A percentile compares a stretch with the other conserved stretches of the same genome.
phyloP scores from a whole-genome alignment of 2,113 vertebrate genomes.

The Notarius quadriscutis region DNA sequence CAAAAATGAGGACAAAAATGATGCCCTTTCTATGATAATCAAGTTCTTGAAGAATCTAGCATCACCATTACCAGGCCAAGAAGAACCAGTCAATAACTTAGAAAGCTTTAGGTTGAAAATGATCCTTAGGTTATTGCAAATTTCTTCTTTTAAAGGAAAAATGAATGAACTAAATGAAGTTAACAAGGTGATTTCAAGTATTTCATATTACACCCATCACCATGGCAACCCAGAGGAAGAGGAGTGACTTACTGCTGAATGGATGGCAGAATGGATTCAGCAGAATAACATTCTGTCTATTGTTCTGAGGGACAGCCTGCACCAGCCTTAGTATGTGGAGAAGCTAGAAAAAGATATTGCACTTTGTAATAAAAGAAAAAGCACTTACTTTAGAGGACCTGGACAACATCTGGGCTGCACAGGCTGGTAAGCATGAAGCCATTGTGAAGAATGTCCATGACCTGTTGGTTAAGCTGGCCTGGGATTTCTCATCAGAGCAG shows the following conservation, averaged over 20 bases:
- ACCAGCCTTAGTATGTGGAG: slow-evolving; percentile 99
- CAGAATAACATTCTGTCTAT: slow-evolving; percentile 99
- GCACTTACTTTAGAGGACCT: slow-evolving; percentile 96
- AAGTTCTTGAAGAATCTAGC: slow-evolving; percentile 99
- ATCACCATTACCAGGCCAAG: slow-evolving; percentile 96
- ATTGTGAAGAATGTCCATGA: slow-evolving; percentile 99
- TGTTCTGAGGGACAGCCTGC: slow-evolving; percentile 95
- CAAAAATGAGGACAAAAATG: slow-evolving; percentile 99
- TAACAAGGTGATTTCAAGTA: slow-evolving; percentile 99
- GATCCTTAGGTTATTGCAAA: slow-evolving; percentile 99
- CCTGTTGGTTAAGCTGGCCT: slow-evolving; percentile 94
- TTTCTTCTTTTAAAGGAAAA: slow-evolving; percentile 99
- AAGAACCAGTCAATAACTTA: slow-evolving; percentile 99
- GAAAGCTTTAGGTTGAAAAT: slow-evolving; percentile 99
- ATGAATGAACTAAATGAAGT: slow-evolving; percentile 99
- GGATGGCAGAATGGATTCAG: slow-evolving; percentile 99
- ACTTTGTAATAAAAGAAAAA: slow-evolving; percentile 99
- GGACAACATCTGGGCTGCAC: slow-evolving; percentile 99
- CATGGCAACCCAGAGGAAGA: slow-evolving; percentile 97
- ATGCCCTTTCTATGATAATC: slow-evolving; percentile 99
- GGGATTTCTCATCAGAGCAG: slow-evolving; percentile 99
- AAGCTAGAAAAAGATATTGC: slow-evolving; percentile 97
- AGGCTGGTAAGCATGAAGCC: slow-evolving; percentile 99
- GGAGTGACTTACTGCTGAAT: slow-evolving; percentile 97
- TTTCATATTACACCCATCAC: slow-evolving; percentile 97